These are phyloP conservation scores for Archips crataeganus DNA, from an alignment of 2,888 invertebrate genomes.

Conservation along the genomic window DNA sequence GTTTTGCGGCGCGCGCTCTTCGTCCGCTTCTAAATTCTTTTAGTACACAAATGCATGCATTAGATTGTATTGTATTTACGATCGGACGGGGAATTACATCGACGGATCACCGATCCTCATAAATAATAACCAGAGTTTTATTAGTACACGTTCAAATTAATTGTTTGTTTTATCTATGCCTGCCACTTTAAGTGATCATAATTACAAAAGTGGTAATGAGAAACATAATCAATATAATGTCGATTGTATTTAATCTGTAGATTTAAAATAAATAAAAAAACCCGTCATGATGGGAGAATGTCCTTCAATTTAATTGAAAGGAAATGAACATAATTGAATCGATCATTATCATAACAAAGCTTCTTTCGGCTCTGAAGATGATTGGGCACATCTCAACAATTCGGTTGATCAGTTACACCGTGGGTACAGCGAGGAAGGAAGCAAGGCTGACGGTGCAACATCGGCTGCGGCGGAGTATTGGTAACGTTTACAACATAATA, in stretches of 20 bases:
- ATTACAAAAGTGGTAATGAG: constrained; percentile 9
- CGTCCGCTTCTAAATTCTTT: constrained; percentile 73
- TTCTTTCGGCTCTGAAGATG: constrained; percentile 49
- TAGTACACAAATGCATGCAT: constrained; percentile 60
- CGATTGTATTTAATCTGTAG: constrained; percentile 17
- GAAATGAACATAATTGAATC: constrained; percentile 61
- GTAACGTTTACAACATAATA: constrained; percentile 81
- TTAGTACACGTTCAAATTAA: background rate
- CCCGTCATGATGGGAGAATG: constrained; percentile 37
- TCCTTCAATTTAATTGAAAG: constrained; percentile 52
- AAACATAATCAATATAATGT: constrained; percentile 15
- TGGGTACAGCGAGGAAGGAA: constrained; percentile 52
- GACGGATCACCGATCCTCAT: constrained; percentile 33
- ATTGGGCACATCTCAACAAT: constrained; percentile 54
- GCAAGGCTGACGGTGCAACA: constrained; percentile 62
- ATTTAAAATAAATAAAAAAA: constrained; percentile 5
- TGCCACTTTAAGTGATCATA: constrained; percentile 11
- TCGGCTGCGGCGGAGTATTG: constrained; percentile 57
- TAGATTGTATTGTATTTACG: constrained; percentile 41
- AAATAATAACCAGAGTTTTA: constrained; percentile 29
- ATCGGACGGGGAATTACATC: constrained; percentile 25
- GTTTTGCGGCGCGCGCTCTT: constrained; percentile 75
- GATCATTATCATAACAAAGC: constrained; percentile 62
- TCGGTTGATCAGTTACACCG: constrained; percentile 48
- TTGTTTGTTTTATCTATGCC: background rate